Conservation (phyloP, 2,113 vertebrate species). For the Todiramphus saurophagus region DNA sequence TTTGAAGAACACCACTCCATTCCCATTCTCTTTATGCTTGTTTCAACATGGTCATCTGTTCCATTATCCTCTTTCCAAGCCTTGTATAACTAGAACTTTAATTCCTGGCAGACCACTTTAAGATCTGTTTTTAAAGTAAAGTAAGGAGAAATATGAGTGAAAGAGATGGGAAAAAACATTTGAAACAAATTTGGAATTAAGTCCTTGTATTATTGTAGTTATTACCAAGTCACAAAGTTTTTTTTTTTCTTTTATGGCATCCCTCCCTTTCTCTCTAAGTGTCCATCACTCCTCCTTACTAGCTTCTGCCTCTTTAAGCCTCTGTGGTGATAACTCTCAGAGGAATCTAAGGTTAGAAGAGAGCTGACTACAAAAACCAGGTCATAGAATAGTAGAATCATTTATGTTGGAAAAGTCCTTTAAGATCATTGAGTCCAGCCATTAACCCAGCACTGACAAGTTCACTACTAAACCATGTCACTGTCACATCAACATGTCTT, state of each 20-base stretch:
- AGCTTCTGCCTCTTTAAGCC: neutral
- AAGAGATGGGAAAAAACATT: neutral
- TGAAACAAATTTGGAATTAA: neutral
- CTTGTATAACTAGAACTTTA: neutral
- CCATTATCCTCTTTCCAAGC: neutral
- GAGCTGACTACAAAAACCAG: neutral
- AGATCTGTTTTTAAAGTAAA: neutral
- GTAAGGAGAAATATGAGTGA: neutral
- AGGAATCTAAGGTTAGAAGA: neutral
- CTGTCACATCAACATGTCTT: neutral
- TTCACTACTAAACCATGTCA: neutral
- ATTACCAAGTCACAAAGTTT: neutral
- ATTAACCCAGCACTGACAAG: neutral
- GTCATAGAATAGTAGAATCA: neutral
- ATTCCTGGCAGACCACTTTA: neutral
- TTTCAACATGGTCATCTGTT: slow-evolving; percentile 62
- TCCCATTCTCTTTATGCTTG: slow-evolving; percentile 6
- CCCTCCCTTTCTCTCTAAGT: neutral
- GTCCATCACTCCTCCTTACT: neutral
- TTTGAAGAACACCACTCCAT: neutral
- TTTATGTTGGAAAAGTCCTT: neutral
- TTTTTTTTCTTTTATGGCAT: neutral
- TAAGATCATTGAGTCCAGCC: neutral
- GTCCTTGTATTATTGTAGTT: neutral
- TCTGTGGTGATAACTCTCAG: neutral